Conservation (phyloP, 1,140 invertebrate genomes). For the Batillaria attramentaria region DNA sequence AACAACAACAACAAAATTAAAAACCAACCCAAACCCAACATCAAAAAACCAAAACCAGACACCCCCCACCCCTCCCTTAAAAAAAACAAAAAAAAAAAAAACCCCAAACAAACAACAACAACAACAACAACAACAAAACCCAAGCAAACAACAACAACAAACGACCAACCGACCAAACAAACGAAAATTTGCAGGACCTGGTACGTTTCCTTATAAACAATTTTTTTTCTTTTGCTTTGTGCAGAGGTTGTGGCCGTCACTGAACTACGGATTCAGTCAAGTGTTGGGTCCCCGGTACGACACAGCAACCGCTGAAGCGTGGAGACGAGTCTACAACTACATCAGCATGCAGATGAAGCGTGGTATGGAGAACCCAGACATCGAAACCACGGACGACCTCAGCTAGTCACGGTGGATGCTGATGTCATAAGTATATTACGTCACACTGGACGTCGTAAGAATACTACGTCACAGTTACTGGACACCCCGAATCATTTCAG, state of each 20-base stretch:
- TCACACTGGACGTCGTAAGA: too few species aligned
- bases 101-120: background rate
- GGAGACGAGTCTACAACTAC: conserved; percentile 54
- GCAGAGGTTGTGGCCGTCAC: conserved; percentile 55
- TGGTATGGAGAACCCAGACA: conserved; percentile 50
- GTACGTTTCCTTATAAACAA: background rate
- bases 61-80: too few species aligned
- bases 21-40: too few species aligned
- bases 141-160: background rate
- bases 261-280: conserved; percentile 49
- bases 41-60: too few species aligned
- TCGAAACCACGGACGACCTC: conserved; percentile 32
- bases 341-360: conserved; percentile 53
- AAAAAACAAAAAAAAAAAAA: too few species aligned
- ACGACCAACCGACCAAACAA: background rate
- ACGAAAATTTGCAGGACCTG: background rate
- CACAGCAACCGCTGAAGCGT: conserved; percentile 47
- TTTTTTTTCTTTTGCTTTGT: conserved; percentile 11
- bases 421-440: too few species aligned
- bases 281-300: conserved; percentile 51
- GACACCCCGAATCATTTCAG: too few species aligned
- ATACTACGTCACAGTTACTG: too few species aligned
- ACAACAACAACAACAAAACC: background rate
- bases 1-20: too few species aligned
- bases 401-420: too few species aligned